Evolutionary conservation across 2,797 vertebrate genomes (phyloP), one percentile per base, ranked within the genome.

Genomic region (Halcyon leucocephala): DNA sequence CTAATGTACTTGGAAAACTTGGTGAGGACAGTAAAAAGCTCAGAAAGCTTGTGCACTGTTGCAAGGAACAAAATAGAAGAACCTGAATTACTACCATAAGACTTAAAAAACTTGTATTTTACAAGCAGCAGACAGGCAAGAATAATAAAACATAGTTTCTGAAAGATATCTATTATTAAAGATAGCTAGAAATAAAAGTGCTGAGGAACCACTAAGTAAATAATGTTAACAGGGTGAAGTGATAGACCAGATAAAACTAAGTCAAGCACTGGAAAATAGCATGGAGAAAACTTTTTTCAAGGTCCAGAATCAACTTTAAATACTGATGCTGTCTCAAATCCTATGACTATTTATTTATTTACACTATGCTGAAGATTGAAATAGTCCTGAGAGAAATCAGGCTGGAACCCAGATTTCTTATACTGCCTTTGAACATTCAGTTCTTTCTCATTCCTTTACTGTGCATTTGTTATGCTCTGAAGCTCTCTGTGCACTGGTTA

Each of bases 101-200:
- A 76, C 31, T 51, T 55, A 93, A 86, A 80, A 89, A 46, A 2
- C 49, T 39, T 41, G 37, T 35, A 77, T 70, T 86, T 95, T 90
- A 94, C 49, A 86, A 82, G 80, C 1, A 0, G 35, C 24, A 83
- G 70, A 65, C n/a, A 94, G 77, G 60, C 21, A 79, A 69, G 54
- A 88, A 88, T 58, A 82, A 86, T 89, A 93, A 95, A 94, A 62
- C 42, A 90, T 10, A 29, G 10, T 49, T 90, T 86, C 81, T 93
- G 83, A 94, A 93, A 89, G 22, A 25, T 79, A 94, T 90, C 66
- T 79, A 84, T 93, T 92, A 92, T 94, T 95, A 94, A 94, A 96
- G 62, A 77, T 31, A 79, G n/a, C 22, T 41, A 88, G 88, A 95
- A 95, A 93, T 81, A 95, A 86, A 94, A 90, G 35, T 58, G 48